Conservation (phyloP, 1,140 invertebrate species). For the Temnothorax curvispinosus region DNA sequence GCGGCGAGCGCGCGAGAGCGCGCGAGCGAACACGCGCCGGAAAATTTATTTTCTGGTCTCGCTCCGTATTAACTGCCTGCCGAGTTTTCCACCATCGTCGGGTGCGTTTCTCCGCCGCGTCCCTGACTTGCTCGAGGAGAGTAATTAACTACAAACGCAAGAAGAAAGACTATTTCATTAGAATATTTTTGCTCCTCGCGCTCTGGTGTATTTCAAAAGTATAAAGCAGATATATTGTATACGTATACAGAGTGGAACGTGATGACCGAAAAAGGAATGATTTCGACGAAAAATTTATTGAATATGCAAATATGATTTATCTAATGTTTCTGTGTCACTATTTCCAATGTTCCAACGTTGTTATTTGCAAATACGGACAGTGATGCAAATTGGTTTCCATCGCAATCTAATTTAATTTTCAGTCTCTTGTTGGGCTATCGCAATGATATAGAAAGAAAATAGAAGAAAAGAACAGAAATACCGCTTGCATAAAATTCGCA, state of each 20-base stretch:
- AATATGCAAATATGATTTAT: not conserved
- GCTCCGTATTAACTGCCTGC: slow-evolving; percentile 46
- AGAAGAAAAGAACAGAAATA: not conserved
- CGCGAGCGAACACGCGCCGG: not conserved
- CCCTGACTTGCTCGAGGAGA: slow-evolving; percentile 41
- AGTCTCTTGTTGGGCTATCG: not conserved
- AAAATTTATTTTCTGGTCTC: slow-evolving; percentile 59
- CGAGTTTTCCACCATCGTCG: slow-evolving; percentile 10
- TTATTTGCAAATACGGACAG: not conserved
- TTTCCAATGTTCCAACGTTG: not conserved
- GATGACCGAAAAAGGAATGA: not conserved
- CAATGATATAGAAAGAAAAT: not conserved
- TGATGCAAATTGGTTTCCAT: not conserved
- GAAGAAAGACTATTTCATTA: slow-evolving; percentile 46
- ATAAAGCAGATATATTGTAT: not conserved
- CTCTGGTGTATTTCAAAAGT: slow-evolving; percentile 6
- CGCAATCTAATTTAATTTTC: not conserved
- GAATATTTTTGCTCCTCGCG: slow-evolving; percentile 32
- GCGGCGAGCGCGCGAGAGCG: slow-evolving; percentile 10
- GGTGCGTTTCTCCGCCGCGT: not conserved
- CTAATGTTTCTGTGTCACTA: not conserved
- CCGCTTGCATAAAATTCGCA: not conserved
- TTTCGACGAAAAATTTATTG: not conserved
- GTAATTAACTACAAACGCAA: slow-evolving; percentile 51
- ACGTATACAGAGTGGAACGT: not conserved